Conservation (phyloP, 2,888 invertebrate genomes). For the Clunio marinus region DNA sequence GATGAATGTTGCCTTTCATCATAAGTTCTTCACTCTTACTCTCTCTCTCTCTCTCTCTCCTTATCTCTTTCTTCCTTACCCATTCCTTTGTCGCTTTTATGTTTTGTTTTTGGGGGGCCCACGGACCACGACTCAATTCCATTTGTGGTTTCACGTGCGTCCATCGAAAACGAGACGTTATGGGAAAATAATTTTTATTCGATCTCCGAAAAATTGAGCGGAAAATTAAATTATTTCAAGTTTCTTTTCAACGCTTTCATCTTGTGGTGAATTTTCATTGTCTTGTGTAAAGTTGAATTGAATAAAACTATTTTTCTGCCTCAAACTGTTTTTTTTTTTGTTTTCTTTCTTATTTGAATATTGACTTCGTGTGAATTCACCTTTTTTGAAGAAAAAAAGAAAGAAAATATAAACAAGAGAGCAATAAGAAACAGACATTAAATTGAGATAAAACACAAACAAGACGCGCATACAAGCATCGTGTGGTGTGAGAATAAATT, state of each 20-base stretch:
- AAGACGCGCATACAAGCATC: constrained; percentile 21
- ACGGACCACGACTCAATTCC: background rate
- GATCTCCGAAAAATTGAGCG: background rate
- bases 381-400: background rate
- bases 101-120: background rate
- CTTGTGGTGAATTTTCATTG: constrained; percentile 1
- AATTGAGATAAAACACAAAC: constrained; percentile 31
- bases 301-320: too few species aligned
- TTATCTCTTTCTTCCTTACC: too few species aligned
- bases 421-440: constrained; percentile 31
- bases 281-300: too few species aligned
- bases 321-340: too few species aligned
- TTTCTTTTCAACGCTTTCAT: background rate
- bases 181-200: constrained; percentile 2
- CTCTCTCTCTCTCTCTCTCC: too few species aligned
- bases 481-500: constrained; percentile 39
- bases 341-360: too few species aligned
- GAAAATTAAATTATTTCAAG: constrained; percentile 14
- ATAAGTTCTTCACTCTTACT: too few species aligned
- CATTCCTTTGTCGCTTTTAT: background rate
- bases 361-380: constrained; percentile 13
- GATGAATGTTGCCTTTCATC: constrained; percentile 31
- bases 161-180: background rate
- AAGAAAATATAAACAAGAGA: background rate
- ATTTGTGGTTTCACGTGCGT: background rate